These are phyloP conservation scores for Seladonia tumulorum DNA, from an alignment of 2,888 invertebrate genomes.

Conservation along the genomic window DNA sequence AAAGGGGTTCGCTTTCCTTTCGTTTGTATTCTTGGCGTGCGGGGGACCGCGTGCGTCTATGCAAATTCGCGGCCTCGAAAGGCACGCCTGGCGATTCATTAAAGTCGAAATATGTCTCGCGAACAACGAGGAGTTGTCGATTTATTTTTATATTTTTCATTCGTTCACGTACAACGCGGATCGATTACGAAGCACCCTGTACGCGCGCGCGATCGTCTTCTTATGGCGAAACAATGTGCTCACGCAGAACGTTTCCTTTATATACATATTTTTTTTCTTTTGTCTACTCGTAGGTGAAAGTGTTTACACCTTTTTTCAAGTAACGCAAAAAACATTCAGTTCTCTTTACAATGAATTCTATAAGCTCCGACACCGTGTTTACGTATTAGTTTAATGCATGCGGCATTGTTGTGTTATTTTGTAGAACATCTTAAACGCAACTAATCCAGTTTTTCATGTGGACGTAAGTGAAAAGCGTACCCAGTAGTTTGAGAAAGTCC, in stretches of 20 bases:
- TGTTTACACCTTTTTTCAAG: constrained; percentile 12
- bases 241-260: background rate
- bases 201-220: background rate
- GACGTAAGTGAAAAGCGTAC: constrained; percentile 83
- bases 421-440: constrained; percentile 84
- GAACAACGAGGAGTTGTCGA: background rate
- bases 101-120: background rate
- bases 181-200: background rate
- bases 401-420: constrained; percentile 83
- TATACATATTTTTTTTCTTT: background rate
- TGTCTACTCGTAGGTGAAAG: constrained; percentile 14
- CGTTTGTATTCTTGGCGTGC: background rate
- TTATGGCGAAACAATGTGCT: background rate
- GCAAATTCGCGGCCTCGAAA: background rate
- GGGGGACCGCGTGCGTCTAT: background rate
- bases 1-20: background rate
- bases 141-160: background rate
- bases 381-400: constrained; percentile 81
- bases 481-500: constrained; percentile 76
- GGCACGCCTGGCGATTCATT: background rate
- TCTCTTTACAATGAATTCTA: constrained; percentile 47
- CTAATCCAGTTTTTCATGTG: constrained; percentile 84
- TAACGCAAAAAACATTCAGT: constrained; percentile 24
- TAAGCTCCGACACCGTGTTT: constrained; percentile 56
- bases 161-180: background rate